Base-by-base conservation (phyloP, 2,888 invertebrate species). In the Vesta saturnalis region DNA sequence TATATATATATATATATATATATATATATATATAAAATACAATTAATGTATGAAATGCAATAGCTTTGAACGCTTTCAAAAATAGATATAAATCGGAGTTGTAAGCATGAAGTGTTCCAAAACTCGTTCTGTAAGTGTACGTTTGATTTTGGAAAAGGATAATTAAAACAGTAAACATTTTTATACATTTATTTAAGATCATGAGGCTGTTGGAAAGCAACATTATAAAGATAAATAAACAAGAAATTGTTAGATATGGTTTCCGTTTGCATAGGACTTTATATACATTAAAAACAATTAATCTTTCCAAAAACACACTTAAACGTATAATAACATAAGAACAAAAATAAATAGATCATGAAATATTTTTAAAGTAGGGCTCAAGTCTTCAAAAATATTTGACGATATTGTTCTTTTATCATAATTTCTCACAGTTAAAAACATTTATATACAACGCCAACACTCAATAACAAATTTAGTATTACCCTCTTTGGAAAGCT, bases 301-400 rank as follows among this genome's bases (percentile, higher is more conserved):
- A 14, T 30, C 10, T 30, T 30, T 10, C 30, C n/a, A n/a, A 30
- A 30, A 30, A 30, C 30, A 43, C 14, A 43, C n/a, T 5, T n/a
- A 43, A 10, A 14, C 43, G 14, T n/a, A 43, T 12, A 43, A 43
- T 43, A 43, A 43, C 43, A 43, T n/a, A 43, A 10, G 12, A n/a
- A n/a, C 10, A 49, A 49, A 18, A 49, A 49, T 18, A 18, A 15
- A 49, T 15, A 5, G 1, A 49, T 64, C 64, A 21, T 58, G 46
- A 78, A 78, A 73, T 73, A 77, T 79, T 80, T 80, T 77, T 78
- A 79, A 80, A 76, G 75, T 76, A 79, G 82, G 82, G 81, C 82
- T 82, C 82, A 69, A 54, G 74, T 67, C 74, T 72, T 79, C 78
- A 78, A 79, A 81, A 81, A 79, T 78, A 70, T 75, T 77, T 78